phyloP scores from a whole-genome alignment of 2,888 invertebrate genomes.

The Smittia aterrima region DNA sequence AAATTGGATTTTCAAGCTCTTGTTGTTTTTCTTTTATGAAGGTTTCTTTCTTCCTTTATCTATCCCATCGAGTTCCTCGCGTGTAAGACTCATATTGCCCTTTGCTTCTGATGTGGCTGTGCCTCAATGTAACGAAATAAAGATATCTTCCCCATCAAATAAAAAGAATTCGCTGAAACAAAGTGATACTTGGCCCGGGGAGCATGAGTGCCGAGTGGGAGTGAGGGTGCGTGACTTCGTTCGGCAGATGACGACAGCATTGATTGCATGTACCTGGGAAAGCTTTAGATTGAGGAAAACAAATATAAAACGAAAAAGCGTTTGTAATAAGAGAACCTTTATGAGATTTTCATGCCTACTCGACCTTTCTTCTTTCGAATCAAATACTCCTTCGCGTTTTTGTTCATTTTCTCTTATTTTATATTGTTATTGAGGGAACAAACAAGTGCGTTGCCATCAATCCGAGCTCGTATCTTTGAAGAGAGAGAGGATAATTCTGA shows the following conservation, averaged over 20 bases:
- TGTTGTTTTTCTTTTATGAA: slow-evolving; percentile 1
- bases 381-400: no score
- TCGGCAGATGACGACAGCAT: not conserved
- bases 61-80: not conserved
- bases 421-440: not conserved
- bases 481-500: not conserved
- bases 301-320: not conserved
- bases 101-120: not conserved
- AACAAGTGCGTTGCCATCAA: not conserved
- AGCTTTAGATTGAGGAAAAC: not conserved
- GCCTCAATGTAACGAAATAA: not conserved
- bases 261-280: not conserved
- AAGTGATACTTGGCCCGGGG: not conserved
- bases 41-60: not conserved
- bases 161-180: not conserved
- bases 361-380: not conserved
- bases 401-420: not conserved
- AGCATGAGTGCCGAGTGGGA: no score
- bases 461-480: not conserved
- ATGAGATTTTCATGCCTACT: slow-evolving; percentile 4
- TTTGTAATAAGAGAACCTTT: not conserved
- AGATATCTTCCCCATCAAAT: not conserved
- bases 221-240: not conserved
- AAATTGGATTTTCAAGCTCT: not conserved
- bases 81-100: not conserved